Conservation (phyloP, 2,888 invertebrate species). For the Hyppa rectilinea region DNA sequence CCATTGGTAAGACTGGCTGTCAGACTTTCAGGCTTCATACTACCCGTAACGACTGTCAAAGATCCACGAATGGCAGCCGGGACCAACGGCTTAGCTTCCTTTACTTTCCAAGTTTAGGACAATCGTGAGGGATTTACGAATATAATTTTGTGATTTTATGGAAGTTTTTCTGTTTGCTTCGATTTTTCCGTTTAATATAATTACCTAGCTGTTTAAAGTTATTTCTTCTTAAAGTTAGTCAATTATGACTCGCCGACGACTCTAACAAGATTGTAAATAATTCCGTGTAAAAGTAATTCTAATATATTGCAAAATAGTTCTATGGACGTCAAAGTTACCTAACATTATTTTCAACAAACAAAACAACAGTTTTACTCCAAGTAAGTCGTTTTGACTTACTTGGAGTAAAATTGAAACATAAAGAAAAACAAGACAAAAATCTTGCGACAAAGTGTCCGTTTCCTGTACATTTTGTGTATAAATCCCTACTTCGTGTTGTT, state of each 20-base stretch:
- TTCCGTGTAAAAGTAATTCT: not conserved
- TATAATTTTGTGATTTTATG: not conserved
- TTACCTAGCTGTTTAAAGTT: too few species aligned
- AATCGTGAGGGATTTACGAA: not conserved
- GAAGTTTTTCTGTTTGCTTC: not conserved
- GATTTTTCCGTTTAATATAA: too few species aligned
- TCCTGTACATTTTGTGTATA: constrained; percentile 16
- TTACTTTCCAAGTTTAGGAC: too few species aligned
- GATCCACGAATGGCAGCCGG: too few species aligned
- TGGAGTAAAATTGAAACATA: not conserved
- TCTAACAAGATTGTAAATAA: too few species aligned
- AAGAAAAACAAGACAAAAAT: constrained; percentile 19
- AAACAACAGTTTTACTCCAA: not conserved
- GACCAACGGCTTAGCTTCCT: too few species aligned
- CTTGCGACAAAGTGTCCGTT: constrained; percentile 25
- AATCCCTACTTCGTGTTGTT: not conserved
- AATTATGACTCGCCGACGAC: not conserved
- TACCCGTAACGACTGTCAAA: too few species aligned
- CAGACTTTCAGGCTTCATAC: too few species aligned
- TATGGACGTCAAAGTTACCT: not conserved
- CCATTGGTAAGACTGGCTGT: too few species aligned
- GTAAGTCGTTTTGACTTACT: too few species aligned
- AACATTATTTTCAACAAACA: not conserved
- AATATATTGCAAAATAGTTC: not conserved
- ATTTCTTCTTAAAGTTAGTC: not conserved